phyloP scores from a whole-genome alignment of 2,888 invertebrate genomes.

The Neocrepidodera transversa region DNA sequence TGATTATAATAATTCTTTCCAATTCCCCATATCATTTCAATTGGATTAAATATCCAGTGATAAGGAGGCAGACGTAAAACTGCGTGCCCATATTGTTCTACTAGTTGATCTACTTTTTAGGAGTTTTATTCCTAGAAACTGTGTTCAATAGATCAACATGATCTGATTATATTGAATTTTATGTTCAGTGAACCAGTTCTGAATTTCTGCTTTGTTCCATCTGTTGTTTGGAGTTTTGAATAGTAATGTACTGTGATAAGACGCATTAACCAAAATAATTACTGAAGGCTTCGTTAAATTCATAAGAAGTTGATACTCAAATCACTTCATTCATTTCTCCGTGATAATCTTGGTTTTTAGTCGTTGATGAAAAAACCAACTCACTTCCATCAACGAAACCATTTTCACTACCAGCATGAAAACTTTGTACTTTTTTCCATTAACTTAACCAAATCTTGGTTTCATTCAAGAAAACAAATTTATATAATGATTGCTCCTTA shows the following conservation, averaged over 20 bases:
- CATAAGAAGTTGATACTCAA: not conserved
- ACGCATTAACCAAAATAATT: not conserved
- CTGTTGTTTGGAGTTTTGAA: not conserved
- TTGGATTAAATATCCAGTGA: not conserved
- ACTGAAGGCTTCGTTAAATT: not conserved
- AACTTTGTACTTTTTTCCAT: not conserved
- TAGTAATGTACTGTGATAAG: not conserved
- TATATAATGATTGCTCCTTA: not conserved
- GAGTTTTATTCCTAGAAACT: not conserved
- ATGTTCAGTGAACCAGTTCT: not conserved
- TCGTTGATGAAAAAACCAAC: not conserved
- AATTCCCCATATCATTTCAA: no score
- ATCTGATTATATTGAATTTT: not conserved
- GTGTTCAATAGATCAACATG: not conserved
- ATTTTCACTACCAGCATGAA: not conserved
- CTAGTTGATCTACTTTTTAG: not conserved
- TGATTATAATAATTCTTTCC: no score
- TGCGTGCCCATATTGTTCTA: not conserved
- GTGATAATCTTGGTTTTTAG: no score
- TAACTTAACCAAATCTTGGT: not conserved
- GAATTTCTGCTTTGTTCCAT: not conserved
- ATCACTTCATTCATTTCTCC: no score
- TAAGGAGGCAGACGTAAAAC: not conserved
- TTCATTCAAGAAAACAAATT: not conserved
- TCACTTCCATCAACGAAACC: not conserved